These are phyloP conservation scores for Galaxias olidus DNA, from an alignment of 2,797 vertebrate species.

Conservation along the genomic window DNA sequence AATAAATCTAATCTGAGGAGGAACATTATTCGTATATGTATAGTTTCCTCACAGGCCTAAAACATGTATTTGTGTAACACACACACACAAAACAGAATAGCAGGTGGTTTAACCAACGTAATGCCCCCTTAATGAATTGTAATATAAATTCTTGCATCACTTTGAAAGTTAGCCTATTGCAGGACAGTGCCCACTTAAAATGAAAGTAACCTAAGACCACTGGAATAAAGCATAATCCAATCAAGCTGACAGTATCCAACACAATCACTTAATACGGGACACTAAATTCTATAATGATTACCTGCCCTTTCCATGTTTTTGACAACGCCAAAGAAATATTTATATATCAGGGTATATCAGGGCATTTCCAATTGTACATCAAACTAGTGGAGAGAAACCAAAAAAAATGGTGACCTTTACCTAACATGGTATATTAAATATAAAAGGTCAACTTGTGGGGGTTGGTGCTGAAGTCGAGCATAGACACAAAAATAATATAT, in stretches of 20 bases:
- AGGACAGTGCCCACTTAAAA: too few relatives aligned
- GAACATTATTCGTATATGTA: neutral
- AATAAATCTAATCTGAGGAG: slow-evolving; percentile 63
- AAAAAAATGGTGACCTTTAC: slow-evolving; percentile 82
- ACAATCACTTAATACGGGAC: slow-evolving; percentile 36
- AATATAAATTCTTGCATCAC: slow-evolving; percentile 45
- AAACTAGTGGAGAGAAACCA: slow-evolving; percentile 72
- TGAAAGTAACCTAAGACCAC: too few relatives aligned
- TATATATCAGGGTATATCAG: slow-evolving; percentile 58
- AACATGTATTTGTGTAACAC: slow-evolving; percentile 26
- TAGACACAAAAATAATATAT: slow-evolving; percentile 54
- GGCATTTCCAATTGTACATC: slow-evolving; percentile 72
- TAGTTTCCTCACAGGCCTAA: slow-evolving; percentile 9
- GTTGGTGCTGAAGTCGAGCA: slow-evolving; percentile 44
- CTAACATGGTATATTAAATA: slow-evolving; percentile 78
- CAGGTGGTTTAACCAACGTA: slow-evolving; percentile 31
- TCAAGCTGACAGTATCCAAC: slow-evolving; percentile 5
- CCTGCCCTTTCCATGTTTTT: slow-evolving; percentile 68
- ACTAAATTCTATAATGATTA: slow-evolving; percentile 55
- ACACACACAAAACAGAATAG: too few relatives aligned
- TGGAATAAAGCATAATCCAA: too few relatives aligned
- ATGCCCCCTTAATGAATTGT: slow-evolving; percentile 38
- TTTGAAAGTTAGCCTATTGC: slow-evolving; percentile 40
- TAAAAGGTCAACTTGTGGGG: slow-evolving; percentile 76
- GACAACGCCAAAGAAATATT: slow-evolving; percentile 70